phyloP scores from a whole-genome alignment of 2,888 invertebrate genomes.

The Scaptodrosophila latifasciaeformis region DNA sequence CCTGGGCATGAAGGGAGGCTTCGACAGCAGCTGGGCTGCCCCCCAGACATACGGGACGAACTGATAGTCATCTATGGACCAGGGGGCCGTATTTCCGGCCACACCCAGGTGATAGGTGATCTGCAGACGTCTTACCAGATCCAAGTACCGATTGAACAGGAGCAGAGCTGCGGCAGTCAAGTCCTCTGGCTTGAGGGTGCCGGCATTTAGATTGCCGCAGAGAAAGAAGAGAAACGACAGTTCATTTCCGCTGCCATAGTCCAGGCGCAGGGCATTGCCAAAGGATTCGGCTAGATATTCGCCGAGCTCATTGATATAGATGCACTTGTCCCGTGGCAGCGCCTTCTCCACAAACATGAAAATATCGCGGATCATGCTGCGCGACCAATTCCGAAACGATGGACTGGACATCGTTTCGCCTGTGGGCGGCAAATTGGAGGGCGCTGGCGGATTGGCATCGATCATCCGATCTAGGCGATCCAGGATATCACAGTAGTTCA shows the following conservation, averaged over 20 bases:
- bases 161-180: slow-evolving; percentile 82
- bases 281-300: slow-evolving; percentile 92
- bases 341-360: slow-evolving; percentile 80
- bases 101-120: slow-evolving; percentile 96
- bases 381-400: slow-evolving; percentile 89
- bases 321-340: slow-evolving; percentile 79
- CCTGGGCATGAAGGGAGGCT: slow-evolving; percentile 86
- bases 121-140: slow-evolving; percentile 89
- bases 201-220: slow-evolving; percentile 92
- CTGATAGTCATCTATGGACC: slow-evolving; percentile 99
- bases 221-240: slow-evolving; percentile 96
- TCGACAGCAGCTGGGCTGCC: slow-evolving; percentile 92
- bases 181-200: slow-evolving; percentile 85
- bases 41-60: slow-evolving; percentile 99
- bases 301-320: slow-evolving; percentile 85
- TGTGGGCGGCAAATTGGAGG: neutral
- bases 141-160: slow-evolving; percentile 82
- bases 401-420: neutral
- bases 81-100: slow-evolving; percentile 98
- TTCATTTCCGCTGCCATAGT: slow-evolving; percentile 99
- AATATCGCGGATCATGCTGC: slow-evolving; percentile 80
- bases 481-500: slow-evolving; percentile 80
- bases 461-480: slow-evolving; percentile 84
- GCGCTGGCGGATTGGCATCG: slow-evolving; percentile 85
- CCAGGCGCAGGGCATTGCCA: slow-evolving; percentile 96